A percentile compares a stretch with the other conserved stretches of the same genome.
These are phyloP conservation scores for Phragmatobia fuliginosa DNA, from an alignment of 2,888 invertebrate genomes.

Conservation along the genomic window DNA sequence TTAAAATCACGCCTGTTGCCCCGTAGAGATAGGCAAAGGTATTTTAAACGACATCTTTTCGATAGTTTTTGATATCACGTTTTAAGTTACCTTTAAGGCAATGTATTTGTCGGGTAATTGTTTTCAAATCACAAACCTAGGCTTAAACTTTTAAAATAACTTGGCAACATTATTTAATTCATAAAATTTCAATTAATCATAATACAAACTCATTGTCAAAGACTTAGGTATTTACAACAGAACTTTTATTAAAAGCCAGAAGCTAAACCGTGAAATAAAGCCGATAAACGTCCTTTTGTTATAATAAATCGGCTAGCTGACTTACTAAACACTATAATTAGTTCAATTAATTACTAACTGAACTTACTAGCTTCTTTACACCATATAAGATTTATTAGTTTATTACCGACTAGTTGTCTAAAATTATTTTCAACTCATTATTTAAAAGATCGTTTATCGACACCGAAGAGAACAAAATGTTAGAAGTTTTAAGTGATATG, in stretches of 20 bases:
- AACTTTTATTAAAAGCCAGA: conserved; percentile 23
- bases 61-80: no score
- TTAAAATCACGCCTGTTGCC: no score
- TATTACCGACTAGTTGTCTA: conserved; percentile 13
- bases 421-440: conserved; percentile 19
- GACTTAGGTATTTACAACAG: conserved; percentile 8
- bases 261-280: conserved; percentile 38
- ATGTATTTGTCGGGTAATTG: no score
- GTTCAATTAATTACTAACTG: conserved; percentile 40
- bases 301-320: conserved; percentile 46
- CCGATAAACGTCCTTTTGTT: conserved; percentile 44
- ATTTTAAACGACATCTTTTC: no score
- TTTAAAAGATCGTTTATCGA: not conserved
- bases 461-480: not conserved
- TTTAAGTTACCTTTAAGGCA: no score
- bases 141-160: no score
- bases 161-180: not conserved
- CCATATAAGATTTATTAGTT: conserved; percentile 15
- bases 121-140: no score
- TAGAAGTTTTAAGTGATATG: not conserved
- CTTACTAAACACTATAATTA: conserved; percentile 48
- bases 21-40: no score
- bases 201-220: not conserved
- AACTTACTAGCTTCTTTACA: conserved; percentile 46
- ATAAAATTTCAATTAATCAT: not conserved